These are phyloP conservation scores for Trichonephila clavata DNA, from an alignment of 1,140 invertebrate genomes.

Conservation along the genomic window DNA sequence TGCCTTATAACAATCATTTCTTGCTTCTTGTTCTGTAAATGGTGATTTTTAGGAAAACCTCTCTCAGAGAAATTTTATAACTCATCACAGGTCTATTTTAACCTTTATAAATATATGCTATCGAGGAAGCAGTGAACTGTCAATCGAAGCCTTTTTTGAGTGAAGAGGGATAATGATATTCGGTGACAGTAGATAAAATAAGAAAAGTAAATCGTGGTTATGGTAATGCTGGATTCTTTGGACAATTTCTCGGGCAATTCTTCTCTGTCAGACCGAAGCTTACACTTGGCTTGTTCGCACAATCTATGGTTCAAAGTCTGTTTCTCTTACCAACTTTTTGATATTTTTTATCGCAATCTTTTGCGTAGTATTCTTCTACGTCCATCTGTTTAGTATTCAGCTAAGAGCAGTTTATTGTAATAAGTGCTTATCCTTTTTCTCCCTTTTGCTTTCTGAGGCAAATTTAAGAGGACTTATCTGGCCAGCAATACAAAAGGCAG, in stretches of 20 bases:
- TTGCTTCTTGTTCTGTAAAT: too few relatives aligned
- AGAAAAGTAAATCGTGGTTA: conserved; percentile 47
- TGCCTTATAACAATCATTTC: background rate
- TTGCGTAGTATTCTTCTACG: background rate
- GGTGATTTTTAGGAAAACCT: too few relatives aligned
- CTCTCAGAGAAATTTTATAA: too few relatives aligned
- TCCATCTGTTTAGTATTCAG: conserved; percentile 57
- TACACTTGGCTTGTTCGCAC: conserved; percentile 52
- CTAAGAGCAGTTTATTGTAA: conserved; percentile 32
- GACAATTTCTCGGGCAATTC: conserved; percentile 67
- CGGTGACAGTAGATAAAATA: conserved; percentile 30
- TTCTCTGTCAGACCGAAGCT: conserved; percentile 58
- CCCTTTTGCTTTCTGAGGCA: conserved; percentile 4
- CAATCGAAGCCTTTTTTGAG: background rate
- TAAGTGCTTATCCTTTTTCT: conserved; percentile 29
- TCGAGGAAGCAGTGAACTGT: conserved; percentile 8
- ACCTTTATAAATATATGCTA: background rate
- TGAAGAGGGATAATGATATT: conserved; percentile 57
- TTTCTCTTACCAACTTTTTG: background rate
- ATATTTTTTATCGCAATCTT: background rate
- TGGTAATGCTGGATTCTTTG: conserved; percentile 60
- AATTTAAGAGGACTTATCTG: background rate
- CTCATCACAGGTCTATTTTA: too few relatives aligned
- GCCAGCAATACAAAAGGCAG: background rate
- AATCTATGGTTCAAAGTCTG: conserved; percentile 12